A percentile compares a stretch with the other conserved stretches of the same genome.
phyloP scores from a whole-genome alignment of 2,113 vertebrate genomes.

The Channa argus region DNA sequence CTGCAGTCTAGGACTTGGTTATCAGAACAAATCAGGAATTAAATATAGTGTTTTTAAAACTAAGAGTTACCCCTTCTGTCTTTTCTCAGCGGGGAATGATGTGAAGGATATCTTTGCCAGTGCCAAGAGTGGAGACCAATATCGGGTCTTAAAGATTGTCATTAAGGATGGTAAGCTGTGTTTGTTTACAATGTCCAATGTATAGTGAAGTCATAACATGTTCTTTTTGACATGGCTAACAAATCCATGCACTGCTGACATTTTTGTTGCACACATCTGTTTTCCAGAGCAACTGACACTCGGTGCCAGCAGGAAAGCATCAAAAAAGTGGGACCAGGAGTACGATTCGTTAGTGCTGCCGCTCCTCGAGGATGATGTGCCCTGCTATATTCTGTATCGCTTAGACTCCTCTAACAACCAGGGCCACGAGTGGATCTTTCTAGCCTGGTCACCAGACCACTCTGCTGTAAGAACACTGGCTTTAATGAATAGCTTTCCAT shows the following conservation, averaged over 20 bases:
- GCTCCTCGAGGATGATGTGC: constrained; percentile 90
- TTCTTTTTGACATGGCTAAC: constrained; percentile 1
- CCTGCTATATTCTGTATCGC: constrained; percentile 93
- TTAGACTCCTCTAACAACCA: constrained; percentile 96
- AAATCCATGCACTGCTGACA: constrained; percentile 11
- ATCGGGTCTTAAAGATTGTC: constrained; percentile 92
- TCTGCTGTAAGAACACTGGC: constrained; percentile 87
- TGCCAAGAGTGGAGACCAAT: constrained; percentile 90
- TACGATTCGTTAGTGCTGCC: constrained; percentile 91
- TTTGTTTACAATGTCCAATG: constrained; percentile 11
- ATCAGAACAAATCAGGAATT: background rate
- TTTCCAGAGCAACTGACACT: constrained; percentile 91
- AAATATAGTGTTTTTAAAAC: constrained; percentile 9
- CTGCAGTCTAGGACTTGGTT: no score
- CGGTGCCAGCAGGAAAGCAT: constrained; percentile 83
- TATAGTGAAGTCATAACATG: background rate
- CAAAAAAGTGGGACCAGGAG: constrained; percentile 92
- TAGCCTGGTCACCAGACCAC: constrained; percentile 95
- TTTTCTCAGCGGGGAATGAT: constrained; percentile 86
- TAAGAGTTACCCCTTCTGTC: constrained; percentile 11
- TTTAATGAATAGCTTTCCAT: constrained; percentile 59
- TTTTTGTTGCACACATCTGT: constrained; percentile 36
- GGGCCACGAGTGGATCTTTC: constrained; percentile 96
- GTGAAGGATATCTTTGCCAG: constrained; percentile 92
- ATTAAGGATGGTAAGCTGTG: constrained; percentile 91